phyloP scores from a whole-genome alignment of 2,797 vertebrate species.

The Jordanella pulchra region DNA sequence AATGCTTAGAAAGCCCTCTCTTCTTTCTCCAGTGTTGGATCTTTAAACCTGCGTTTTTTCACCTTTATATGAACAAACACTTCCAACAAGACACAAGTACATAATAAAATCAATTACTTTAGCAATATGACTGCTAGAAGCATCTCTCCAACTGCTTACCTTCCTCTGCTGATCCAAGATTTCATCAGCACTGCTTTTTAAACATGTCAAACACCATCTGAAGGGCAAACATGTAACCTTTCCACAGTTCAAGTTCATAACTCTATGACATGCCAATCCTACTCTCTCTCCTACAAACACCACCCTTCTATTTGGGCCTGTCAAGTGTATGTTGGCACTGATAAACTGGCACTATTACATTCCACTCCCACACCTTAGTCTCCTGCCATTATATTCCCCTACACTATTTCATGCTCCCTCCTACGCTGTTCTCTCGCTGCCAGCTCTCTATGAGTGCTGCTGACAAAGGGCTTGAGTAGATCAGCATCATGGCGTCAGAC shows the following conservation, averaged over 20 bases:
- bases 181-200: slow-evolving; percentile 24
- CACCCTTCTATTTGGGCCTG: slow-evolving; percentile 55
- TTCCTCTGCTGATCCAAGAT: slow-evolving; percentile 25
- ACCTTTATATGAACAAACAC: not conserved
- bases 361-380: slow-evolving; percentile 71
- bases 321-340: slow-evolving; percentile 65
- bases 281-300: not conserved
- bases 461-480: slow-evolving; percentile 51
- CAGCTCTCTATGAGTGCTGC: slow-evolving; percentile 30
- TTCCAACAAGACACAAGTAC: not conserved
- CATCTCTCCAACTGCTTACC: slow-evolving; percentile 21
- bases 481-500: slow-evolving; percentile 43
- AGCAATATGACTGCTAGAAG: slow-evolving; percentile 10
- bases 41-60: not conserved
- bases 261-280: slow-evolving; percentile 51
- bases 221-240: slow-evolving; percentile 40
- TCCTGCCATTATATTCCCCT: slow-evolving; percentile 63
- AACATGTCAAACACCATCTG: slow-evolving; percentile 19
- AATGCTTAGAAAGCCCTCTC: slow-evolving; percentile 6
- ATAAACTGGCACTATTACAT: slow-evolving; percentile 69
- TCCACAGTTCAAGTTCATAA: slow-evolving; percentile 49
- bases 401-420: slow-evolving; percentile 68
- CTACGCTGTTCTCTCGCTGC: slow-evolving; percentile 60
- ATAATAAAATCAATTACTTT: slow-evolving; percentile 6
- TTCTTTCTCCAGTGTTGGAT: not conserved